These are phyloP conservation scores for Nesometra sesokonis DNA, from an alignment of 35 echinoderm and acorn worm genomes.

Conservation along the genomic window DNA sequence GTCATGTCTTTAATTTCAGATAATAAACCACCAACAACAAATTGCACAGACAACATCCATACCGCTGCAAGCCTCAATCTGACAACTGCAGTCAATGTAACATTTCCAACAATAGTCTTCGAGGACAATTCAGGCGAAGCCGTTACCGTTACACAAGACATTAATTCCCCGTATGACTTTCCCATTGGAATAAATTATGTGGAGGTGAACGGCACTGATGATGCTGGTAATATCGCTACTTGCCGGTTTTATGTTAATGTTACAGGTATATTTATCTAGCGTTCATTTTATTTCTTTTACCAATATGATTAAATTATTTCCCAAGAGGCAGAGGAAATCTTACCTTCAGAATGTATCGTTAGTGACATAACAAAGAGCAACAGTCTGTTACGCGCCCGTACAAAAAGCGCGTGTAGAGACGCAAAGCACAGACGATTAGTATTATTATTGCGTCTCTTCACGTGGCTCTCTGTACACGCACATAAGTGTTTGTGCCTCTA, in stretches of 20 bases:
- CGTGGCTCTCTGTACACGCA: too few species aligned
- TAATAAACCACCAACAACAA: neutral
- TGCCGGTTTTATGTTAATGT: neutral
- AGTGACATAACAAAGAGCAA: too few species aligned
- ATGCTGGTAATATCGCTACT: neutral
- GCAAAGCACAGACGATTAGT: too few species aligned
- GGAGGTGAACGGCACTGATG: neutral
- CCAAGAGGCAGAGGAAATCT: too few species aligned
- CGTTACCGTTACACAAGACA: neutral
- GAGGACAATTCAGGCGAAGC: neutral
- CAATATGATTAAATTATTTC: too few species aligned
- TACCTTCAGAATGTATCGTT: too few species aligned
- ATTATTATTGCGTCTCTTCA: too few species aligned
- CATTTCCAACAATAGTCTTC: neutral
- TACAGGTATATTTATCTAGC: neutral
- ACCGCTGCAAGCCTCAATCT: neutral
- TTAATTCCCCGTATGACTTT: neutral
- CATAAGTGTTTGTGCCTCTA: too few species aligned
- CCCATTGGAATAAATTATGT: neutral
- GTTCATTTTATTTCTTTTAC: too few species aligned
- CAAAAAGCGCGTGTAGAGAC: too few species aligned
- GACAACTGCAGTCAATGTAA: neutral
- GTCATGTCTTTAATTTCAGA: neutral
- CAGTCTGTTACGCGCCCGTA: too few species aligned
- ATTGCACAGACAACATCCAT: neutral